Percentiles rank a stretch among this genome's conserved stretches.
Conservation (phyloP, 2,113 vertebrate species). For the Melanocharis versteri region DNA sequence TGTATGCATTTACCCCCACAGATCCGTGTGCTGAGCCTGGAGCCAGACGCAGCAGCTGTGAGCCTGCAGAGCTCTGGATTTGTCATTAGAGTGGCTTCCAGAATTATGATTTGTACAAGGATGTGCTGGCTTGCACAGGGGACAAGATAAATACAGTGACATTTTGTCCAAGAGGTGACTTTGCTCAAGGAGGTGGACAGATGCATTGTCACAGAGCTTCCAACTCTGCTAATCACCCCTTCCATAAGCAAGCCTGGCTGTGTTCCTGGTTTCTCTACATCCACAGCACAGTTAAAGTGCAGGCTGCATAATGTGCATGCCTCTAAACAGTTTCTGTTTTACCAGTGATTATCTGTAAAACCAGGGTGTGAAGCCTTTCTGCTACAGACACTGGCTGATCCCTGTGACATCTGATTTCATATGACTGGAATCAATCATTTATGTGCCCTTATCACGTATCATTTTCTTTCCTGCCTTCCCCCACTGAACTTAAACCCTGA, state of each 20-base stretch:
- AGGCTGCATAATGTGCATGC: background rate
- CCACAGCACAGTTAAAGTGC: background rate
- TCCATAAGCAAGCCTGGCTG: accelerated
- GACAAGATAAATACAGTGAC: background rate
- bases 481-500: background rate
- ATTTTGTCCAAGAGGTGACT: background rate
- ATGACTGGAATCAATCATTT: background rate
- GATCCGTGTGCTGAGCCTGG: background rate
- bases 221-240: background rate
- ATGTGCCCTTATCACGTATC: background rate
- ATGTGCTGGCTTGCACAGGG: background rate
- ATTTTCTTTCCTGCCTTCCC: background rate
- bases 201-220: background rate
- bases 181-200: background rate
- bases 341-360: background rate
- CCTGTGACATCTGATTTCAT: background rate
- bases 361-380: background rate
- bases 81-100: background rate
- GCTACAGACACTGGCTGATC: background rate
- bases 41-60: background rate
- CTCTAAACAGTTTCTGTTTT: background rate
- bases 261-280: background rate
- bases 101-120: background rate
- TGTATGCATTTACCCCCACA: accelerated
- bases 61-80: background rate